Evolutionary conservation across 2,888 invertebrate species (phyloP), one percentile per base, ranked within the genome.

Genomic region (Helobdella robusta): DNA sequence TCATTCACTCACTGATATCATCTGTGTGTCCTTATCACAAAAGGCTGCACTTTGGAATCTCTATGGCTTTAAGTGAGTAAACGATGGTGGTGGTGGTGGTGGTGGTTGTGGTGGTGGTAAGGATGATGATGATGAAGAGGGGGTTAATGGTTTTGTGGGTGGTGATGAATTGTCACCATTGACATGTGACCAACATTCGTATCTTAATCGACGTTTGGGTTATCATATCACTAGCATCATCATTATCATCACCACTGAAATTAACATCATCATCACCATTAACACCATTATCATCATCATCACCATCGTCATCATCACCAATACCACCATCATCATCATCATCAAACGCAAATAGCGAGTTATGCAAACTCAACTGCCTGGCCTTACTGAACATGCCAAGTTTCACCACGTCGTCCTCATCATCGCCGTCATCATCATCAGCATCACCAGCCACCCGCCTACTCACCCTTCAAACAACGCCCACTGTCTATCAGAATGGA

Each of bases 11-110:
- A 84, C 86, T 2, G 90, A 90, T 72, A 82, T 91, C 64, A 86
- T 88, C 69, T 86, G 88, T 70, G 86, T 87, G 69, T 88, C 88
- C 28, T 84, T 88, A 72, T 86, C 88, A 0, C 86, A 90, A 79
- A 87, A 89, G 71, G 86, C 90, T 0, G 88, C 89, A 0, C 81
- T 93, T 11, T 92, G 92, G 92, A 84, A 86, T 18, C 84, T 89
- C 65, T 92, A 91, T 77, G 93, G 93, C 0, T 88, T 89, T 78
- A 86, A 87, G 79, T 79, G 67, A 58, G 64, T 56, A 4, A 20
- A 23, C 30, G 8, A 35, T 36, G 25, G 34, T 36, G n/a, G 8
- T 35, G 2, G 15, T 52, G 25, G n/a, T 36, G 60, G 20, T 48
- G 8, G 2, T 40, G 6, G 34, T 60, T 23, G 20, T 40, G 44